phyloP scores from a whole-genome alignment of 1,140 invertebrate species.

The Eubasilissa regina region DNA sequence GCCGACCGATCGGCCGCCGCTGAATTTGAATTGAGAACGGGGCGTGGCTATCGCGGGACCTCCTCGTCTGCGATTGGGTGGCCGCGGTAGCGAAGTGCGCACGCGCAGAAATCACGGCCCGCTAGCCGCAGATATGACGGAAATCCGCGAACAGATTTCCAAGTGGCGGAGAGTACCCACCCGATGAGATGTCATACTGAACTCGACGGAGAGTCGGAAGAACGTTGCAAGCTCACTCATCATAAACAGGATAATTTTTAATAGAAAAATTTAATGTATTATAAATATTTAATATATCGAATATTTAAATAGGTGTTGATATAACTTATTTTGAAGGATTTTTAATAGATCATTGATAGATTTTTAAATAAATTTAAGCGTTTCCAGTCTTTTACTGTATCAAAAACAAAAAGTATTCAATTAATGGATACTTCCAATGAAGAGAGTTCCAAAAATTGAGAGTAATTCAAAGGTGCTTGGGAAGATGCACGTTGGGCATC shows the following conservation, averaged over 20 bases:
- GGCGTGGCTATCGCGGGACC: not conserved
- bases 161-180: not conserved
- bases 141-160: slow-evolving; percentile 14
- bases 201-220: not conserved
- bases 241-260: no score
- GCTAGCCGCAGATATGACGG: slow-evolving; percentile 9
- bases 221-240: not conserved
- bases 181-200: slow-evolving; percentile 7
- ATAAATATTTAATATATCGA: not conserved
- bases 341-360: no score
- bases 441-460: no score
- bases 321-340: no score
- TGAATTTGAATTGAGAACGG: not conserved
- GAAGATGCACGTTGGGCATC: no score
- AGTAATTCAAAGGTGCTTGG: no score
- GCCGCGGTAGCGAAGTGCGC: not conserved
- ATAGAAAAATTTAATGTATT: not conserved
- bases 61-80: not conserved
- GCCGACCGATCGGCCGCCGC: not conserved
- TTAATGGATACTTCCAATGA: no score
- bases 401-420: no score
- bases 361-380: no score
- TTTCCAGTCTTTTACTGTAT: no score
- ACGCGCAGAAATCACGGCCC: slow-evolving; percentile 14
- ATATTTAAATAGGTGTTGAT: no score